These are phyloP conservation scores for Trichopoda pennipes DNA, from an alignment of 2,888 invertebrate genomes.

Conservation along the genomic window DNA sequence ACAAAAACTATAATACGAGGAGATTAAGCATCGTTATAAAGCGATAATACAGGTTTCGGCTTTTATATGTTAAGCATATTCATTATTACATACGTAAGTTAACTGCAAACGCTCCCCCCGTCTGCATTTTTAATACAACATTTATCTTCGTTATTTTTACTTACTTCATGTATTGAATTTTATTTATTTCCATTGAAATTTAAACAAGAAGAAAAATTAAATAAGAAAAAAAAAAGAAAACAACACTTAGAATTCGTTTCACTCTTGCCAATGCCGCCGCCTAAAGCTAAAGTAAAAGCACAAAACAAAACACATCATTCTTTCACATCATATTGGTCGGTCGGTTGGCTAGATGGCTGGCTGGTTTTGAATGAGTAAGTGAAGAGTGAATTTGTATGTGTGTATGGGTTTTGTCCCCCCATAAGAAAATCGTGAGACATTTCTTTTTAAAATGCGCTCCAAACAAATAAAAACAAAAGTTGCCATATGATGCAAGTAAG, in stretches of 20 bases:
- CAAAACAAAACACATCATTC: slow-evolving; percentile 73
- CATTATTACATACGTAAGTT: slow-evolving; percentile 49
- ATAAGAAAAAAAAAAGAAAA: slow-evolving; percentile 70
- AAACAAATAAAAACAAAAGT: slow-evolving; percentile 33
- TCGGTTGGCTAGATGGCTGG: slow-evolving; percentile 42
- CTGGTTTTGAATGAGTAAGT: slow-evolving; percentile 9
- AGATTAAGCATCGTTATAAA: slow-evolving; percentile 36
- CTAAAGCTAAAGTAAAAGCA: slow-evolving; percentile 73
- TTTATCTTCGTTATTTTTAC: slow-evolving; percentile 60
- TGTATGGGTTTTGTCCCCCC: slow-evolving; percentile 47
- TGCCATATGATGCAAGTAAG: slow-evolving; percentile 57
- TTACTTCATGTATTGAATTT: slow-evolving; percentile 71
- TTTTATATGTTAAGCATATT: slow-evolving; percentile 53
- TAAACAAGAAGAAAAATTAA: slow-evolving; percentile 37
- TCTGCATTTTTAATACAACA: slow-evolving; percentile 61
- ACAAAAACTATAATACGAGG: slow-evolving; percentile 24
- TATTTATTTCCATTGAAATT: slow-evolving; percentile 58
- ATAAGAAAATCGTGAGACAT: slow-evolving; percentile 63
- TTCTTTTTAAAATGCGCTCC: slow-evolving; percentile 60
- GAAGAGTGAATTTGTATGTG: too few relatives aligned
- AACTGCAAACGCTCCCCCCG: slow-evolving; percentile 7
- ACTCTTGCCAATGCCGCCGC: slow-evolving; percentile 76
- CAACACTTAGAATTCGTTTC: slow-evolving; percentile 69
- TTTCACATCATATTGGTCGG: slow-evolving; percentile 72
- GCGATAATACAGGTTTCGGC: slow-evolving; percentile 36